Base-by-base conservation (phyloP, 2,888 invertebrate genomes). In the Balanococcus diminutus region DNA sequence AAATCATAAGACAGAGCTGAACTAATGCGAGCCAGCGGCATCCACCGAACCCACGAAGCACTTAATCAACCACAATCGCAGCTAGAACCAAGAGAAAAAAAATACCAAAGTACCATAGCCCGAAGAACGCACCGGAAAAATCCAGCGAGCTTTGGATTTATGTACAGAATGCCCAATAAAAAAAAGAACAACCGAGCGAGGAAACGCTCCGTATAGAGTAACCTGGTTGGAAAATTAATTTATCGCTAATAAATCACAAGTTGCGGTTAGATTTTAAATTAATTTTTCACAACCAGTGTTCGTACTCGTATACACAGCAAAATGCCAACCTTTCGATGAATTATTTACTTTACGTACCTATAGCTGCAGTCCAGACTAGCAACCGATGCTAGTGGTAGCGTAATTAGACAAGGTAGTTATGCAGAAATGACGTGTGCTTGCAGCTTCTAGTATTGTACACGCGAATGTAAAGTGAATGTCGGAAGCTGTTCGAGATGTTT, bases 351-450 rank as follows among this genome's bases (percentile, higher is more conserved):
- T 36, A 9, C 19, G 36, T 8, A 36, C 28, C 28, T 36, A 36
- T 19, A 36, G 19, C 32, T 36, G 36, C 19, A 36, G 75, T 36
- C 75, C 19, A 36, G 31, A n/a, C 61, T 22, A 14, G 31, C 5
- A 31, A 72, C 19, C 1, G 14, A 16, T 79, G 16, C n/a, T 22
- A 36, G 75, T 79, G 75, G 75, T 79, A 79, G 75, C 36, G 75
- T 79, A 79, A 79, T 79, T 79, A 79, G 75, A 79, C 75, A 36
- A 79, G 75, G 36, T 79, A 79, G 75, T 79, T 79, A 79, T 79
- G 75, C 75, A 79, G 75, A 79, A 79, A 36, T 79, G 75, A 79
- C 56, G 56, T 79, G 75, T 36, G 75, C 75, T 79, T 79, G 3
- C 36, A 79, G 75, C 75, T 79, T 79, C 75, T 19, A 79, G 75